Percentiles rank a stretch among this genome's conserved stretches.
phyloP scores from a whole-genome alignment of 2,888 invertebrate species.

The Bedellia somnulentella region DNA sequence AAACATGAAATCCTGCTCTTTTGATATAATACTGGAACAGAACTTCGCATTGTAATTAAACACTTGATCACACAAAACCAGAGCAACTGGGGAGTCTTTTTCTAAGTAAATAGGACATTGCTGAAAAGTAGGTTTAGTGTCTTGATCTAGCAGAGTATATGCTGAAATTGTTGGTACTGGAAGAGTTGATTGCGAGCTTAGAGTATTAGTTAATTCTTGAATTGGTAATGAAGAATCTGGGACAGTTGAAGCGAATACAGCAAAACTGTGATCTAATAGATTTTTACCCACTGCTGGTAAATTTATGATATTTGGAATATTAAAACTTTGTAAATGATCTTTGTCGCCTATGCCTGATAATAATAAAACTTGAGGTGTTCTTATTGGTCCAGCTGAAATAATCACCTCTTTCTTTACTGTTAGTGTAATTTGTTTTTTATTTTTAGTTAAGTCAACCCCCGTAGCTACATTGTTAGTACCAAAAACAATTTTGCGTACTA shows the following conservation, averaged over 20 bases:
- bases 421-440: neutral
- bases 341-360: neutral
- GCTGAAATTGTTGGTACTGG: neutral
- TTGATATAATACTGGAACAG: neutral
- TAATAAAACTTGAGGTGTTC: neutral
- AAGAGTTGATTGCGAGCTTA: neutral
- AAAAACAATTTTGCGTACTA: neutral
- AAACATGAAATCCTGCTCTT: neutral
- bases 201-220: neutral
- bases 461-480: neutral
- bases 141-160: neutral
- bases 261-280: constrained; percentile 1
- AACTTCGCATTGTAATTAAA: neutral
- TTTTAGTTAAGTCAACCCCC: neutral
- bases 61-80: neutral
- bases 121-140: neutral
- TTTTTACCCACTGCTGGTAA: constrained; percentile 2
- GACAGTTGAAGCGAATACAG: neutral
- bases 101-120: neutral
- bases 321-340: neutral
- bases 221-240: neutral
- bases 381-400: constrained; percentile 1
- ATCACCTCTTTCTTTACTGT: constrained; percentile 1
- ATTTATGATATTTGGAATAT: neutral
- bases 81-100: neutral